Evolutionary conservation across 2,113 vertebrate genomes (phyloP).

Genomic region (Phrynosoma platyrhinos): DNA sequence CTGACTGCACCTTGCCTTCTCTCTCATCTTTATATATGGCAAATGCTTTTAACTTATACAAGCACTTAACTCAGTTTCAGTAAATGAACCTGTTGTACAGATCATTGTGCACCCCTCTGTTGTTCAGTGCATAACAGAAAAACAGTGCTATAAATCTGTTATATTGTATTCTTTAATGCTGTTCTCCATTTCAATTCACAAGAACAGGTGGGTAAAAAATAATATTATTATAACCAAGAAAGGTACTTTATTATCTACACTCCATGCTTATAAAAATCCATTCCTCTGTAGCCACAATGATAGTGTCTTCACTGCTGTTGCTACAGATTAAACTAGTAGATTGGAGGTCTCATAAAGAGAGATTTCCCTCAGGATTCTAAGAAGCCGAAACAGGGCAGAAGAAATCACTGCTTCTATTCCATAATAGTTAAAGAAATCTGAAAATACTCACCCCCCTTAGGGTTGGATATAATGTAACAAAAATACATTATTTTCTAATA

Average conservation of each 20-base stretch:
- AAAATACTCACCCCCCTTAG: slow-evolving; percentile 8
- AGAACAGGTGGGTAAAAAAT: too few relatives aligned
- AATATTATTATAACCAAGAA: neutral
- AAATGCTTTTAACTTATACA: slow-evolving; percentile 1
- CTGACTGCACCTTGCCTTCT: neutral
- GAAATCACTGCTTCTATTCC: slow-evolving; percentile 16
- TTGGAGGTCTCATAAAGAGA: slow-evolving; percentile 15
- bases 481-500: neutral
- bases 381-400: slow-evolving; percentile 1
- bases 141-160: neutral
- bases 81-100: neutral
- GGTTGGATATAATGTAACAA: neutral
- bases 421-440: neutral
- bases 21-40: neutral
- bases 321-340: neutral
- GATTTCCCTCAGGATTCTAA: slow-evolving; percentile 4
- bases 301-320: neutral
- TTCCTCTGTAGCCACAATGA: neutral
- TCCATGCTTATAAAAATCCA: slow-evolving; percentile 4
- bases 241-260: neutral
- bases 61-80: neutral
- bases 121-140: slow-evolving; percentile 11
- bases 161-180: too few relatives aligned
- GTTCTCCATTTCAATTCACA: too few relatives aligned
- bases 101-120: neutral